Conservation (phyloP, 2,113 vertebrate species). For the Pleuronectes platessa region DNA sequence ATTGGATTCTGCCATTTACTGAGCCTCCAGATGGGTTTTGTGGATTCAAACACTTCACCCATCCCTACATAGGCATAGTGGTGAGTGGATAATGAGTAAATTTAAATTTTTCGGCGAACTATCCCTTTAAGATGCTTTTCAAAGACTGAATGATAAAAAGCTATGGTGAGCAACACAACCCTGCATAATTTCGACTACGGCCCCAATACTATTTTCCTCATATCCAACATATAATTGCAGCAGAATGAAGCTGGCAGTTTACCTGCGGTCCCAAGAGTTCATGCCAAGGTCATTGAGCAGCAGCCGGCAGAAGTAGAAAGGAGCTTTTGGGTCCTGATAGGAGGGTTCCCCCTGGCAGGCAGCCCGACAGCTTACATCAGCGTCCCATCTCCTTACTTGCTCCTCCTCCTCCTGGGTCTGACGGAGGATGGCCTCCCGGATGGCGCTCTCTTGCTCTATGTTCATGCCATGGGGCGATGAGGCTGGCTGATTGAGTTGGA, state of each 20-base stretch:
- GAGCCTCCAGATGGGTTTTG: too few species aligned
- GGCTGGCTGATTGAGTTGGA: conserved; percentile 89
- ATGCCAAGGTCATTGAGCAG: conserved; percentile 95
- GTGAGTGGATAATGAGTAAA: too few species aligned
- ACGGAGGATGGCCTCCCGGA: conserved; percentile 85
- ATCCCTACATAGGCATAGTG: too few species aligned
- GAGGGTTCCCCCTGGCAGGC: conserved; percentile 83
- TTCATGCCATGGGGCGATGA: conserved; percentile 90
- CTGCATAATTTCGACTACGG: not conserved
- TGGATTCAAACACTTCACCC: too few species aligned
- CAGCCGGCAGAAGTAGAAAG: conserved; percentile 96
- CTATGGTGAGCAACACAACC: too few species aligned
- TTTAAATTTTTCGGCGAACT: not conserved
- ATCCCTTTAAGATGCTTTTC: conserved; percentile 1
- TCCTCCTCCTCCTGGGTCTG: conserved; percentile 88
- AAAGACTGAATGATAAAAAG: not conserved
- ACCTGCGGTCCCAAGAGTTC: conserved; percentile 99
- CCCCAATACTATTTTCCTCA: not conserved
- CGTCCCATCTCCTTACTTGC: conserved; percentile 78
- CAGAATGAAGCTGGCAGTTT: conserved; percentile 17
- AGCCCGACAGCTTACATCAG: conserved; percentile 78
- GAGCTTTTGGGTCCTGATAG: conserved; percentile 87
- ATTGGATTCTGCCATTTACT: too few species aligned
- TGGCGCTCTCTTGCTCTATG: conserved; percentile 85
- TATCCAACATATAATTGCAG: not conserved